Percentiles rank a stretch among this genome's conserved stretches.
Evolutionary conservation across 2,113 vertebrate genomes (phyloP).

Genomic region (Pteropus alecto): DNA sequence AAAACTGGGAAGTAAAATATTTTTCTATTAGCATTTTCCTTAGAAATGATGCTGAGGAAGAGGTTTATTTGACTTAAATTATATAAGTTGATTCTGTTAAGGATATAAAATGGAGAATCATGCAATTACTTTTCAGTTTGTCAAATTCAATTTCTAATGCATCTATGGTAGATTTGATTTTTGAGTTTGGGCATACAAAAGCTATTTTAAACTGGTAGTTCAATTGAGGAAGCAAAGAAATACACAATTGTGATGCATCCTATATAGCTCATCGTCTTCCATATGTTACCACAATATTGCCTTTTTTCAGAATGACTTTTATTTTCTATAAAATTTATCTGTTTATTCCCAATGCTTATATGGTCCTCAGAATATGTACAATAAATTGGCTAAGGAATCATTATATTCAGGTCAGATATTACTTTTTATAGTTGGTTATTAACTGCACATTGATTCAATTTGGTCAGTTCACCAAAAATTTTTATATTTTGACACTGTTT

Average conservation of each 20-base stretch:
- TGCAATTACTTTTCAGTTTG: background rate
- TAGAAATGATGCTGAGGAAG: background rate
- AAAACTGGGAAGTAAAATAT: background rate
- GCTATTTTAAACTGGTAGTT: background rate
- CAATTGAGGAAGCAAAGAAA: background rate
- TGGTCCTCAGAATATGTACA: constrained; percentile 68
- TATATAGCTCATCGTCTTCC: background rate
- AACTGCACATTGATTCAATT: background rate
- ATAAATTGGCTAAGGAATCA: background rate
- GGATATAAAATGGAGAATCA: background rate
- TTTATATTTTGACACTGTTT: background rate
- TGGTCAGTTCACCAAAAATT: background rate
- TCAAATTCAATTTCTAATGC: background rate
- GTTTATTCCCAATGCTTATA: background rate
- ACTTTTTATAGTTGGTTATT: background rate
- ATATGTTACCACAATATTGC: background rate
- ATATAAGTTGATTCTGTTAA: background rate
- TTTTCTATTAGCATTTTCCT: background rate
- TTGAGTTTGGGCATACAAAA: background rate
- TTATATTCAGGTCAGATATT: background rate
- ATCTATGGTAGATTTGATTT: background rate
- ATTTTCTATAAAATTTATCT: background rate
- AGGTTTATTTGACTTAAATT: background rate
- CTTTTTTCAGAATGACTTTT: background rate
- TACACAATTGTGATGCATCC: background rate